Evolutionary conservation across 1,140 invertebrate species (phyloP), one percentile per base, ranked within the genome.

Genomic region (Zaprionus tsacasi): DNA sequence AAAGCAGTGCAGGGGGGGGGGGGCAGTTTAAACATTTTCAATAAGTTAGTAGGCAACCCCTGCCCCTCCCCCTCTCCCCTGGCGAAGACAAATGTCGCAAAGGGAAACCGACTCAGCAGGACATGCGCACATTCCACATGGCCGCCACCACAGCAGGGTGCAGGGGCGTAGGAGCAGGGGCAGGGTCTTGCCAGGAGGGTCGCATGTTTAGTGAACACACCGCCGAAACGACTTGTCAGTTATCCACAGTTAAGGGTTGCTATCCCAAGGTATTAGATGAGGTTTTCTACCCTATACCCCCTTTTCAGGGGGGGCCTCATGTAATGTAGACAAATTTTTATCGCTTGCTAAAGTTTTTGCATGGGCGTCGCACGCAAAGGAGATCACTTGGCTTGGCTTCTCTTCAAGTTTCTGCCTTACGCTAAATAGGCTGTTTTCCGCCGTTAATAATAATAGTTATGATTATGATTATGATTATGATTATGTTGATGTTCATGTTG

Each of bases 251-350:
- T 71, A 76, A 69, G 68, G 68, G 68, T 76, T 61, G 73, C 61
- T 66, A 58, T 55, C 43, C 43, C 12, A 25, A 30, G 33, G 59
- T 25, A 12, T 30, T 17, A 36, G 27, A 50, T 50, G 15, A 25
- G 17, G 45, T 50, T 25, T 50, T 6, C 17, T 6, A 38, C 36
- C 7, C n/a, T n/a, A 7, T 1, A 0, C 3, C 0, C 2, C 21
- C 15, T 13, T 3, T 6, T 45, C 8, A n/a, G 11, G 72, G 70
- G 38, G 70, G 68, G 67, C 33, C n/a, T 21, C 27, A 5, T 21
- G 71, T 87, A 89, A 83, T 89, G 75, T 89, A 83, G 85, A 88
- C 83, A 88, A 88, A 88, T 88, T 88, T 89, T 89, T 88, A 88
- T 88, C 83, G 80, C 83, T 76, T 78, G 85, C 78, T 78, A 83